phyloP scores from a whole-genome alignment of 2,113 vertebrate species.

The Podocnemis expansa region DNA sequence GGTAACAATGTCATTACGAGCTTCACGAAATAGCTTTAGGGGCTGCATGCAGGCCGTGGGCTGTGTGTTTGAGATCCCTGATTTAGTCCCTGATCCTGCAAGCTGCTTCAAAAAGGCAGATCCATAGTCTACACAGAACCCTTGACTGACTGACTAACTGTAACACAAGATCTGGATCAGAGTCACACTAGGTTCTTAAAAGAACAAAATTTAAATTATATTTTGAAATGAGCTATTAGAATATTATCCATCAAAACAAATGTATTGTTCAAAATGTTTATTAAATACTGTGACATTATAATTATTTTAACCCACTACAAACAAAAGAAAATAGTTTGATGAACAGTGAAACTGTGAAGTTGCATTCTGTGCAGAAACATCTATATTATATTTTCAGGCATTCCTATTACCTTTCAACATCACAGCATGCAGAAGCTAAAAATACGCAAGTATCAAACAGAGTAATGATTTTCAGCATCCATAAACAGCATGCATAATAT shows the following conservation, averaged over 20 bases:
- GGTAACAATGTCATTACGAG: too few species aligned
- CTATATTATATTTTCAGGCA: not conserved
- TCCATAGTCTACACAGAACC: rapidly evolving
- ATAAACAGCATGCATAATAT: not conserved
- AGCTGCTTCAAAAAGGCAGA: rapidly evolving
- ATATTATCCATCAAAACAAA: not conserved
- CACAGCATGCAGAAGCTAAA: not conserved
- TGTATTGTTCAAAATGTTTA: not conserved
- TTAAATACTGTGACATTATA: not conserved
- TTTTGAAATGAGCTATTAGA: not conserved
- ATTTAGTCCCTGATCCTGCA: not conserved
- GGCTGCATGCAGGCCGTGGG: too few species aligned
- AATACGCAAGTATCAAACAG: not conserved
- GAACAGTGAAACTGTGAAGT: not conserved
- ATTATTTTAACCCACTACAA: not conserved
- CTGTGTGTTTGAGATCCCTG: too few species aligned
- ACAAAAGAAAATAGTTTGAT: not conserved
- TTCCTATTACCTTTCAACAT: not conserved
- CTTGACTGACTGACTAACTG: too few species aligned
- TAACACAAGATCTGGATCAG: too few species aligned
- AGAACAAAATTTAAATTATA: not conserved
- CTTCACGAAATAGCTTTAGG: too few species aligned
- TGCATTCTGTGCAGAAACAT: not conserved
- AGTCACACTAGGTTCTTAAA: not conserved
- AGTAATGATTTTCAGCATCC: not conserved